phyloP scores from a whole-genome alignment of 1,140 invertebrate genomes.

The Stegodyphus mimosarum region DNA sequence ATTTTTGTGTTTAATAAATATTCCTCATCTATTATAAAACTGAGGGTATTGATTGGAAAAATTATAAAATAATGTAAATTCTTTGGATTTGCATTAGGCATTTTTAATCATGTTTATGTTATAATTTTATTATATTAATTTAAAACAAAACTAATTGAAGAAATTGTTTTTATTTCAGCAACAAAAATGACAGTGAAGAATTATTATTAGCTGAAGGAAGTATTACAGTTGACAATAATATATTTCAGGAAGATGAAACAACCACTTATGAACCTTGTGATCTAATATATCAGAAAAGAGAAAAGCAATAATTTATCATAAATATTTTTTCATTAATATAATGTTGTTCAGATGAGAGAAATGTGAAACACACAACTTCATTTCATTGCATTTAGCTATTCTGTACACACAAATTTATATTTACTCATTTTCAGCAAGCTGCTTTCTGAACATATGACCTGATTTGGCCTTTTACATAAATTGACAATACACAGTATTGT shows the following conservation, averaged over 20 bases:
- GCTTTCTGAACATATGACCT: background rate
- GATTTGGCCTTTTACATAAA: slow-evolving; percentile 58
- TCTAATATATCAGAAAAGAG: slow-evolving; percentile 1
- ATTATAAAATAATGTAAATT: no score
- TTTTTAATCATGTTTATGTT: no score
- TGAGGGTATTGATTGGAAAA: no score
- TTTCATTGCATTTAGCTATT: slow-evolving; percentile 19
- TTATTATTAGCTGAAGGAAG: background rate
- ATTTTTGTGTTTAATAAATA: no score
- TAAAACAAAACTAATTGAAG: background rate
- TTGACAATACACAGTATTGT: slow-evolving; percentile 63
- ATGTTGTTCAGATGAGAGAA: slow-evolving; percentile 7
- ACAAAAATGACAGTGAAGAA: slow-evolving; percentile 27
- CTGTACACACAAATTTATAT: slow-evolving; percentile 17
- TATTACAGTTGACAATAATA: background rate
- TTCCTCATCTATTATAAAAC: no score
- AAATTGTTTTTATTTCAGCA: slow-evolving; percentile 28
- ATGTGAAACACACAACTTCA: slow-evolving; percentile 21
- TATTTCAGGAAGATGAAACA: background rate
- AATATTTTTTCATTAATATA: slow-evolving; percentile 6
- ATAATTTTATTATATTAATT: no score
- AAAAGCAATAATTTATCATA: background rate
- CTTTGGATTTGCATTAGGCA: no score
- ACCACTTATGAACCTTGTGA: background rate
- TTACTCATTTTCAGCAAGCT: background rate